phyloP scores from a whole-genome alignment of 2,113 vertebrate species.

The Dunckerocampus dactyliophorus region DNA sequence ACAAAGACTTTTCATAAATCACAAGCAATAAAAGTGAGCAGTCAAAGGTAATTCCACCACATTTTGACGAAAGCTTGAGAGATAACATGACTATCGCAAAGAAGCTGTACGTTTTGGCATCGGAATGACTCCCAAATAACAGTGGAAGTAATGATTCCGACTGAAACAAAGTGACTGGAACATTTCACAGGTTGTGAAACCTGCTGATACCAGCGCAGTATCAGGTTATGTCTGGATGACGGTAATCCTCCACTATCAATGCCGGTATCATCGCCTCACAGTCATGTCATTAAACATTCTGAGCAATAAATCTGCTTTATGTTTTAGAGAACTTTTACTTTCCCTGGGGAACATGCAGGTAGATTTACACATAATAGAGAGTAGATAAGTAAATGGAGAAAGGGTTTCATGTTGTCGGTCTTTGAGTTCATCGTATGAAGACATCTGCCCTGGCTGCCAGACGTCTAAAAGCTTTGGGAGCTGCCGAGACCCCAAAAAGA shows the following conservation, averaged over 20 bases:
- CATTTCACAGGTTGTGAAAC: slow-evolving; percentile 11
- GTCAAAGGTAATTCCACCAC: neutral
- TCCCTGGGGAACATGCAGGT: neutral
- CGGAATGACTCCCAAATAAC: slow-evolving; percentile 17
- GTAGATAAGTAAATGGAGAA: slow-evolving; percentile 6
- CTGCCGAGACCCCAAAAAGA: slow-evolving; percentile 41
- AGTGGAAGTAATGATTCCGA: slow-evolving; percentile 41
- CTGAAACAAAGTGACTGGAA: neutral
- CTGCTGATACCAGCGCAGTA: neutral
- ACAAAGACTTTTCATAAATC: neutral
- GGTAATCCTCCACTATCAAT: neutral
- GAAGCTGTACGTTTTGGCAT: slow-evolving; percentile 37
- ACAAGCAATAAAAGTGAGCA: neutral
- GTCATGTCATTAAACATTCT: slow-evolving; percentile 12
- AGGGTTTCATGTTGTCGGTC: slow-evolving; percentile 28
- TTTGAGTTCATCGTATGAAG: slow-evolving; percentile 55
- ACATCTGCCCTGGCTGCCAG: slow-evolving; percentile 45
- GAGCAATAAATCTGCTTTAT: slow-evolving; percentile 12
- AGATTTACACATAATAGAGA: slow-evolving; percentile 8
- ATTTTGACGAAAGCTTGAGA: slow-evolving; percentile 25
- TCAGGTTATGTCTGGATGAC: neutral
- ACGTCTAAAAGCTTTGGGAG: slow-evolving; percentile 42
- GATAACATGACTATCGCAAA: slow-evolving; percentile 15
- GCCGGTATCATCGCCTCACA: slow-evolving; percentile 3
- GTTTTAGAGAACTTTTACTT: slow-evolving; percentile 13